Conservation (phyloP, 2,797 vertebrate species). For the Perodicticus potto region DNA sequence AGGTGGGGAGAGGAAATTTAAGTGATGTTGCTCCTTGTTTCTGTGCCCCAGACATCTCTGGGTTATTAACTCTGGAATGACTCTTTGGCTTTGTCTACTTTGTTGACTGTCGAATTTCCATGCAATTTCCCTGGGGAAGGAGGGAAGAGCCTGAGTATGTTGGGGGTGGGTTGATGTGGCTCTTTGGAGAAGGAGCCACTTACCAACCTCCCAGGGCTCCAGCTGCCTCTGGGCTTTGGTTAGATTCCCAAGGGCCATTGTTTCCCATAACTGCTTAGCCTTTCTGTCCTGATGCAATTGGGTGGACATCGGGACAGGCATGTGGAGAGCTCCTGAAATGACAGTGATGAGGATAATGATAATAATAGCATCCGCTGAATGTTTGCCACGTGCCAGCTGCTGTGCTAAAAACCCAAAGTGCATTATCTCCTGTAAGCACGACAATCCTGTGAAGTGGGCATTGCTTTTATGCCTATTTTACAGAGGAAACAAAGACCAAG, state of each 20-base stretch:
- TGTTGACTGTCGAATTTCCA: neutral
- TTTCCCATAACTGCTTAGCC: neutral
- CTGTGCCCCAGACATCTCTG: neutral
- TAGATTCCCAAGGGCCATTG: constrained; percentile 16
- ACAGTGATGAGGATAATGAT: neutral
- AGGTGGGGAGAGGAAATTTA: neutral
- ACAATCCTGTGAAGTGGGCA: neutral
- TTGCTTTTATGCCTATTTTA: neutral
- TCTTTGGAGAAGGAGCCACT: neutral
- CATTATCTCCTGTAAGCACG: neutral
- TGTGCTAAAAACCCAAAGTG: neutral
- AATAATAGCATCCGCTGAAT: neutral
- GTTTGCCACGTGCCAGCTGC: neutral
- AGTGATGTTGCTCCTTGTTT: neutral
- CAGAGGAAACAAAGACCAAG: neutral
- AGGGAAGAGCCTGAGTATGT: neutral
- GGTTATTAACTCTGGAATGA: too few species aligned
- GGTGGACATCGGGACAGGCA: neutral
- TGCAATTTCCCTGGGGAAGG: neutral
- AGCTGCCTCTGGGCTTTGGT: constrained; percentile 54
- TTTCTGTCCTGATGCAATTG: neutral
- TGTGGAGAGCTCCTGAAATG: neutral
- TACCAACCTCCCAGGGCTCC: neutral
- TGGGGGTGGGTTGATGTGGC: neutral
- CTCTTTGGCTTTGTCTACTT: neutral